Evolutionary conservation across 2,888 invertebrate genomes (phyloP).

Genomic region (Tetragonula carbonaria): DNA sequence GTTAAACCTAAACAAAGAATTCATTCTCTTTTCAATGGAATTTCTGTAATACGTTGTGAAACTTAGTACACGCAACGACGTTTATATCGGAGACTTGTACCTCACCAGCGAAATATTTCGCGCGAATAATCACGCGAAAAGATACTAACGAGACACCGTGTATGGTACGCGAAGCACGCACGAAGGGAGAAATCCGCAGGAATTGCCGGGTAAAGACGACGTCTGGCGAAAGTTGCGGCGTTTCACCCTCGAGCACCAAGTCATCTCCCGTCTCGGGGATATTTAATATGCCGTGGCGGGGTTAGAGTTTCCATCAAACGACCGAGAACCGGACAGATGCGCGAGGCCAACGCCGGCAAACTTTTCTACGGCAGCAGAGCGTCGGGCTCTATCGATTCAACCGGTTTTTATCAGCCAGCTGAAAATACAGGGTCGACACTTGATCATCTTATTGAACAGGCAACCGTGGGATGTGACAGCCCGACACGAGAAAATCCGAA

Average conservation of each 20-base stretch:
- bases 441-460: background rate
- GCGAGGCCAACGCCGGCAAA: slow-evolving; percentile 30
- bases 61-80: no score
- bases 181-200: slow-evolving; percentile 41
- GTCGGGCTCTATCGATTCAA: slow-evolving; percentile 33
- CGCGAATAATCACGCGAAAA: background rate
- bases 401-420: slow-evolving; percentile 28
- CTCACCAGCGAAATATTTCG: background rate
- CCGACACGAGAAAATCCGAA: no score
- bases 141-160: background rate
- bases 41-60: no score
- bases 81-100: background rate
- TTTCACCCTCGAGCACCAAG: slow-evolving; percentile 55
- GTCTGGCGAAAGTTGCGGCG: slow-evolving; percentile 48
- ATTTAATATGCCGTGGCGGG: slow-evolving; percentile 72
- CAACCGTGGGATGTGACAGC: background rate
- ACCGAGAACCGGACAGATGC: slow-evolving; percentile 40
- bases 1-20: no score
- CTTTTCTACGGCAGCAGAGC: slow-evolving; percentile 17
- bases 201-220: slow-evolving; percentile 49
- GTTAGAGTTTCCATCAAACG: slow-evolving; percentile 67
- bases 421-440: background rate
- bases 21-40: no score
- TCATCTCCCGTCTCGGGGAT: slow-evolving; percentile 49
- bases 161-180: background rate